A percentile compares a stretch with the other conserved stretches of the same genome.
phyloP scores from a whole-genome alignment of 2,888 invertebrate species.

The Ophion ventricosus region DNA sequence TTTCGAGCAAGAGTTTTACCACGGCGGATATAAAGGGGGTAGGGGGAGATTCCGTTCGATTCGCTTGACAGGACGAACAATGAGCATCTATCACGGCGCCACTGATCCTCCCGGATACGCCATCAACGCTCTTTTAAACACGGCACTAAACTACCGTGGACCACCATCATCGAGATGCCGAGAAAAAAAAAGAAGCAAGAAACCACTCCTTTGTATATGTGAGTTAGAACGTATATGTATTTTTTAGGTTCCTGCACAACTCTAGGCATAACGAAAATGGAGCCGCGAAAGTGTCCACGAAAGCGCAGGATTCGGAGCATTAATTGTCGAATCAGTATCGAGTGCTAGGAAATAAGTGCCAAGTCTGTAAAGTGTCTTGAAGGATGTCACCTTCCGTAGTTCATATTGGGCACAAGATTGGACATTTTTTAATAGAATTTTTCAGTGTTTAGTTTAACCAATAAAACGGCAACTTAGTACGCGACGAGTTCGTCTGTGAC shows the following conservation, averaged over 20 bases:
- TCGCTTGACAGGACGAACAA: conserved; percentile 75
- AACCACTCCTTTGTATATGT: neutral
- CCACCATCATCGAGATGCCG: conserved; percentile 56
- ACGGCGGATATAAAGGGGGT: neutral
- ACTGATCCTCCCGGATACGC: conserved; percentile 77
- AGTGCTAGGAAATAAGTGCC: too few relatives aligned
- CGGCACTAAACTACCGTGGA: conserved; percentile 70
- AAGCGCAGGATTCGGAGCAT: too few relatives aligned
- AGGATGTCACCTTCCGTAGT: too few relatives aligned
- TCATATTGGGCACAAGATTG: too few relatives aligned
- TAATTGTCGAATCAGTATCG: too few relatives aligned
- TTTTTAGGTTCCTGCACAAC: neutral
- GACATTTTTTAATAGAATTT: too few relatives aligned
- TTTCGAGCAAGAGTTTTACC: conserved; percentile 32
- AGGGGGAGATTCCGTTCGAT: conserved; percentile 40
- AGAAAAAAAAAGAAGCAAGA: neutral
- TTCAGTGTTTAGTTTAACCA: too few relatives aligned
- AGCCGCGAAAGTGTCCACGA: too few relatives aligned
- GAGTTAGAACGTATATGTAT: neutral
- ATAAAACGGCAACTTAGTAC: too few relatives aligned
- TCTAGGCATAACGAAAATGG: neutral
- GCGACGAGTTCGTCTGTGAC: too few relatives aligned
- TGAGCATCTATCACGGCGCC: conserved; percentile 77
- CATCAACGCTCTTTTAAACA: conserved; percentile 73
- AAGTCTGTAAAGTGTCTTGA: too few relatives aligned